A percentile compares a stretch with the other conserved stretches of the same genome.
Evolutionary conservation across 1,140 invertebrate genomes (phyloP).

Genomic region (Drosophila ananassae): DNA sequence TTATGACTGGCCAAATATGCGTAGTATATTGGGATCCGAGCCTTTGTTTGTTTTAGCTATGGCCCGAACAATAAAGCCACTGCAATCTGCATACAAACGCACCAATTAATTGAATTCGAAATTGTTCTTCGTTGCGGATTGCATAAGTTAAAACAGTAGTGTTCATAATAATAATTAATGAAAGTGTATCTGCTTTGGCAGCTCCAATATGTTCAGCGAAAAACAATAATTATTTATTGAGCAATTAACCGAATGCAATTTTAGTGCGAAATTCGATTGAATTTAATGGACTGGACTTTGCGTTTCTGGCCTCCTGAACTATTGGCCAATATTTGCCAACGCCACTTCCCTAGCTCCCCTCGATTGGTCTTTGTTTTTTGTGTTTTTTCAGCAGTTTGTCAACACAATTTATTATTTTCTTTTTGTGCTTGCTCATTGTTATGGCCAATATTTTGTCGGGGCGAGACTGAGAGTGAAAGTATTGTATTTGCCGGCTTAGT

Average conservation of each 20-base stretch:
- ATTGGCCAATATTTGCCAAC: conserved; percentile 42
- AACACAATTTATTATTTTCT: conserved; percentile 6
- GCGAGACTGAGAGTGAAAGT: conserved; percentile 37
- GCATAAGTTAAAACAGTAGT: conserved; percentile 30
- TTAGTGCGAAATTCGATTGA: conserved; percentile 19
- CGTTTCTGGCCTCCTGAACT: conserved; percentile 34
- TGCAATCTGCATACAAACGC: conserved; percentile 74
- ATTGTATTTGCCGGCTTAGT: conserved; percentile 33
- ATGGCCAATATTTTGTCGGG: conserved; percentile 41
- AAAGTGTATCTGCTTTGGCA: conserved; percentile 28
- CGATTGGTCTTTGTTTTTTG: conserved; percentile 15
- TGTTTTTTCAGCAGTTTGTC: conserved; percentile 1
- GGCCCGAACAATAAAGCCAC: conserved; percentile 21
- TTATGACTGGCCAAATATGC: conserved; percentile 56
- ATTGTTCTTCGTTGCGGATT: conserved; percentile 36
- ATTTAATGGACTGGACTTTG: conserved; percentile 1
- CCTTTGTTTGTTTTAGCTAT: conserved; percentile 37
- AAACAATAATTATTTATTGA: conserved; percentile 29
- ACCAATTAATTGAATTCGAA: conserved; percentile 57
- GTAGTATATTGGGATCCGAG: conserved; percentile 1
- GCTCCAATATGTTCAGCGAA: not conserved
- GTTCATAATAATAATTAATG: conserved; percentile 34
- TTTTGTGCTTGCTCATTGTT: conserved; percentile 37
- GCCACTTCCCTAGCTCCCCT: conserved; percentile 11
- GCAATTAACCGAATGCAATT: conserved; percentile 32